Conservation (phyloP, 2,113 vertebrate genomes). For the Phalacrocorax pelagicus region DNA sequence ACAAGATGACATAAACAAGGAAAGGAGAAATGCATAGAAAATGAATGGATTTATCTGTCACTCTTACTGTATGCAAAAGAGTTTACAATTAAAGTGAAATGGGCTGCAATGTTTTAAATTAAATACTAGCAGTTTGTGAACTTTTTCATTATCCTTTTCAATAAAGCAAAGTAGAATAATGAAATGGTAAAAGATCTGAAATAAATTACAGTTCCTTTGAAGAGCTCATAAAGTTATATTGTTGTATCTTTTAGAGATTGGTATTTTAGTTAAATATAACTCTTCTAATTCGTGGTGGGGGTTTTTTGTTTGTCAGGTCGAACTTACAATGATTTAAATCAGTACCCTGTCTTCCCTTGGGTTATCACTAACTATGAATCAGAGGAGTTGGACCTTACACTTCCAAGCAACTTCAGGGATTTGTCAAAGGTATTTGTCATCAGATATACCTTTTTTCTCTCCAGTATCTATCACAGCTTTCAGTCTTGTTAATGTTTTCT, state of each 20-base stretch:
- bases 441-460: neutral
- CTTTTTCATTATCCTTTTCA: neutral
- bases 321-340: constrained; percentile 94
- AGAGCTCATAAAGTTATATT: neutral
- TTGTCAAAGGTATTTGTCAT: constrained; percentile 89
- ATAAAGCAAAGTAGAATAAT: neutral
- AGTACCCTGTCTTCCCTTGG: constrained; percentile 99
- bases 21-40: neutral
- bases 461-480: neutral
- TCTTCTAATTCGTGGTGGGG: neutral
- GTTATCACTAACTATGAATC: constrained; percentile 98
- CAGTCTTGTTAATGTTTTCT: neutral
- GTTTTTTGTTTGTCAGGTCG: constrained; percentile 78
- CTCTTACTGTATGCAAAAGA: neutral
- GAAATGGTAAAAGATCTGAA: neutral
- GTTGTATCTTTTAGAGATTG: neutral
- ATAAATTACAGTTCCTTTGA: neutral
- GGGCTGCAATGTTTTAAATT: neutral
- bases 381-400: constrained; percentile 92
- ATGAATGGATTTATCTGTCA: neutral
- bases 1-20: neutral
- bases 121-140: neutral
- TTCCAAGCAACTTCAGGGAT: constrained; percentile 98
- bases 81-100: neutral
- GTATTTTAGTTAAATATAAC: neutral